Evolutionary conservation across 2,888 invertebrate genomes (phyloP).

Genomic region (Cecidostiba fungosa): DNA sequence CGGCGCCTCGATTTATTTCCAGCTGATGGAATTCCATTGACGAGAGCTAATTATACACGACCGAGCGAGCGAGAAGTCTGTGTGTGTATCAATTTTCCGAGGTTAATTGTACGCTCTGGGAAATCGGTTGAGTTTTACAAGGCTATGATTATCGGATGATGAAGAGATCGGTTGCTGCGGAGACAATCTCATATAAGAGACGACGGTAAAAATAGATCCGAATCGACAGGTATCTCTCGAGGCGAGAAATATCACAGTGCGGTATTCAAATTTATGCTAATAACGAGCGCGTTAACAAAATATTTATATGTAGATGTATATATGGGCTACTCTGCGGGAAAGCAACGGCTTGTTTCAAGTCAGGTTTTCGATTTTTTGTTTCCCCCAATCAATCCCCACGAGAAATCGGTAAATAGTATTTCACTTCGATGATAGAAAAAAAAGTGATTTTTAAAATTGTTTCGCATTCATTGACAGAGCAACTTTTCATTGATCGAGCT

Average conservation of each 20-base stretch:
- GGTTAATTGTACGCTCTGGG: neutral
- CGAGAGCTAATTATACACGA: too few species aligned
- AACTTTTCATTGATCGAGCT: conserved; percentile 4
- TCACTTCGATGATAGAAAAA: neutral
- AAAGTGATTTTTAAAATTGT: neutral
- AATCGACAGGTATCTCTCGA: conserved; percentile 2
- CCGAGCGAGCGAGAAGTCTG: neutral
- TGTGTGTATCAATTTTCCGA: neutral
- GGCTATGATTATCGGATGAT: neutral
- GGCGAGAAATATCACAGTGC: neutral
- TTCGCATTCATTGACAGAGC: neutral
- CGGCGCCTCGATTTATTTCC: conserved; percentile 33
- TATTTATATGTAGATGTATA: conserved; percentile 33
- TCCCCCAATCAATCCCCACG: neutral
- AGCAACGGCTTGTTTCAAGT: conserved; percentile 31
- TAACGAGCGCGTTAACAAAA: conserved; percentile 43
- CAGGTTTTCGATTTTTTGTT: conserved; percentile 5
- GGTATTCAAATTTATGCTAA: conserved; percentile 58
- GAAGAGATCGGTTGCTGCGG: neutral
- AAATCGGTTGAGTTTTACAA: neutral
- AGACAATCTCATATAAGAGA: neutral
- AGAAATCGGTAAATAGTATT: neutral
- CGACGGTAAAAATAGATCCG: neutral
- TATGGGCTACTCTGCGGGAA: conserved; percentile 22
- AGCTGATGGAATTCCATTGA: neutral